These are phyloP conservation scores for Lichenostomus cassidix DNA, from an alignment of 2,113 vertebrate genomes.

Conservation along the genomic window DNA sequence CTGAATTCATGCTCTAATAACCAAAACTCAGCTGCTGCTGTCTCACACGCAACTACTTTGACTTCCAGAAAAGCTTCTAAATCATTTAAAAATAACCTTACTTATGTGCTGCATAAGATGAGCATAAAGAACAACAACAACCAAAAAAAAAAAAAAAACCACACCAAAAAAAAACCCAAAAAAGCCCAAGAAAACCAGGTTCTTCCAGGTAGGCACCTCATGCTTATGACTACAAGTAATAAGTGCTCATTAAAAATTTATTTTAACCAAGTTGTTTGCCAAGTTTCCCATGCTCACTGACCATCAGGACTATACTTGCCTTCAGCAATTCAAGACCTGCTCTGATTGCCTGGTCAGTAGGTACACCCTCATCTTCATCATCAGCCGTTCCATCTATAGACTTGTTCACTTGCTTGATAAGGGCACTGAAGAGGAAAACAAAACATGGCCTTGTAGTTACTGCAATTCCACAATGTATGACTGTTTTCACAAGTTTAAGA, in stretches of 20 bases:
- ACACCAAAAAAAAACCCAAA: neutral
- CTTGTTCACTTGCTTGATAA: constrained; percentile 89
- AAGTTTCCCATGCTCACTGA: neutral
- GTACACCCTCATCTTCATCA: constrained; percentile 88
- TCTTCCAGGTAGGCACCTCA: neutral
- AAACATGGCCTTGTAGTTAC: neutral
- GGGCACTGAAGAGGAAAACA: constrained; percentile 74
- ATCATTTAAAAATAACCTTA: neutral
- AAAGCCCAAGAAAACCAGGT: neutral
- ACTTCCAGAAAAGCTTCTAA: neutral
- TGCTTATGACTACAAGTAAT: neutral
- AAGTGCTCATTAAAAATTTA: neutral
- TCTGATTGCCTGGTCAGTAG: constrained; percentile 86
- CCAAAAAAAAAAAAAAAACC: too few species aligned
- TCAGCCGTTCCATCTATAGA: constrained; percentile 90
- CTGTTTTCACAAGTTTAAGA: neutral
- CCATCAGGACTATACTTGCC: constrained; percentile 63
- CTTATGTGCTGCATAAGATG: neutral
- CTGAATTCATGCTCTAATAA: neutral
- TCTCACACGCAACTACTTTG: fast-evolving
- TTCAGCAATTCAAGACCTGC: constrained; percentile 88
- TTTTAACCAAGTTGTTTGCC: neutral
- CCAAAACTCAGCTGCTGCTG: neutral
- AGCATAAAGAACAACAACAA: neutral
- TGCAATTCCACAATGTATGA: neutral